Conservation (phyloP, 2,888 invertebrate genomes). For the Taenaris catops region DNA sequence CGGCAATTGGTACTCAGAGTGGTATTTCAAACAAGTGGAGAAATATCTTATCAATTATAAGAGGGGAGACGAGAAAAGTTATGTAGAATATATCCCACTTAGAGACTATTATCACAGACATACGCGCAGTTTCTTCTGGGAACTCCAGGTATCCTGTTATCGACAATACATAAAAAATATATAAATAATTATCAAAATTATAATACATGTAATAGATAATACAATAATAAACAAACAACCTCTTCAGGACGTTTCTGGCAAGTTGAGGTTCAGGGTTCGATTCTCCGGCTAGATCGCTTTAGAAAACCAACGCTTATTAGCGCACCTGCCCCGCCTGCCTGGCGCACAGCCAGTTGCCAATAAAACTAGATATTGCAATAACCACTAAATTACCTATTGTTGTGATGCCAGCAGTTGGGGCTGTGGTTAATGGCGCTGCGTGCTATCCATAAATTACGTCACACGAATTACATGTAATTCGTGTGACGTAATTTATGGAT, state of each 20-base stretch:
- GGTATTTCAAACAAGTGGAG: conserved; percentile 91
- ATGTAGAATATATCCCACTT: conserved; percentile 86
- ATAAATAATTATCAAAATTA: no score
- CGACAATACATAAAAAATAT: no score
- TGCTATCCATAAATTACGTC: no score
- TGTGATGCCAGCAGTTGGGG: conserved; percentile 13
- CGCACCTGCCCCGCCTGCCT: conserved; percentile 10
- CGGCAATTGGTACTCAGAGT: conserved; percentile 89
- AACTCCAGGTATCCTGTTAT: conserved; percentile 81
- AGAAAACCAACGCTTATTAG: no score
- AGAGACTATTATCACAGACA: conserved; percentile 92
- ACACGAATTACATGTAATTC: no score
- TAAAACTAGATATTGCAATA: conserved; percentile 27
- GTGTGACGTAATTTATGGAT: no score
- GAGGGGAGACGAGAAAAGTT: conserved; percentile 36
- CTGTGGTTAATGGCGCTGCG: conserved; percentile 14
- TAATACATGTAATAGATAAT: no score
- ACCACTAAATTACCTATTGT: conserved; percentile 27
- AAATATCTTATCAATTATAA: conserved; percentile 49
- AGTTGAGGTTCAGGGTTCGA: no score
- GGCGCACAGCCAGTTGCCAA: conserved; percentile 26
- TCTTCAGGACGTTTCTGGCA: no score
- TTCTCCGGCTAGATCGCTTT: no score
- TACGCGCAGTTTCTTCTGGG: conserved; percentile 90
- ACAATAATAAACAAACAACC: no score